Conservation (phyloP, 2,113 vertebrate genomes). For the Corythaixoides concolor region DNA sequence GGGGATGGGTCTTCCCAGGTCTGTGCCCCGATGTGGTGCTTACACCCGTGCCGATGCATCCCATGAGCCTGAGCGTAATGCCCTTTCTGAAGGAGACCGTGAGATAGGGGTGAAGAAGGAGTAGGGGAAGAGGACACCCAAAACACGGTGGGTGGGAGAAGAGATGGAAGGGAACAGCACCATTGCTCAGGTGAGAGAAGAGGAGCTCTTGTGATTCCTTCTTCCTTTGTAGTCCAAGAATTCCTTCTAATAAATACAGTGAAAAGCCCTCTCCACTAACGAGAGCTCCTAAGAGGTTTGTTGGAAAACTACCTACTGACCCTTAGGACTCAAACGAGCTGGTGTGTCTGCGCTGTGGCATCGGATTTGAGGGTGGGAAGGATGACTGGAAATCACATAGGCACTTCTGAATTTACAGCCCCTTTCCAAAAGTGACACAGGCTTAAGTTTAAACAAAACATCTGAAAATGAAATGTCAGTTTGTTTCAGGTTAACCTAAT, state of each 20-base stretch:
- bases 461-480: background rate
- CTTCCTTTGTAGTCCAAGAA: background rate
- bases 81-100: background rate
- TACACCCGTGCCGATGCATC: background rate
- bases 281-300: accelerated
- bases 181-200: background rate
- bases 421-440: background rate
- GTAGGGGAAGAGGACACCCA: background rate
- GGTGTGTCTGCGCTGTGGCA: accelerated
- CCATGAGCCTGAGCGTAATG: background rate
- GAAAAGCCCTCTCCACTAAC: background rate
- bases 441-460: background rate
- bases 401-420: background rate
- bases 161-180: background rate
- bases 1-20: background rate
- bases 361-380: background rate
- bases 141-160: background rate
- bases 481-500: background rate
- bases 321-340: background rate
- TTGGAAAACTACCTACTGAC: background rate
- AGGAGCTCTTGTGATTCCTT: background rate
- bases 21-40: background rate
- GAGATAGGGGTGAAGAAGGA: background rate
- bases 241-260: background rate
- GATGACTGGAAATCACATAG: background rate